Evolutionary conservation across 2,113 vertebrate species (phyloP).

Genomic region (Podarcis cretensis): DNA sequence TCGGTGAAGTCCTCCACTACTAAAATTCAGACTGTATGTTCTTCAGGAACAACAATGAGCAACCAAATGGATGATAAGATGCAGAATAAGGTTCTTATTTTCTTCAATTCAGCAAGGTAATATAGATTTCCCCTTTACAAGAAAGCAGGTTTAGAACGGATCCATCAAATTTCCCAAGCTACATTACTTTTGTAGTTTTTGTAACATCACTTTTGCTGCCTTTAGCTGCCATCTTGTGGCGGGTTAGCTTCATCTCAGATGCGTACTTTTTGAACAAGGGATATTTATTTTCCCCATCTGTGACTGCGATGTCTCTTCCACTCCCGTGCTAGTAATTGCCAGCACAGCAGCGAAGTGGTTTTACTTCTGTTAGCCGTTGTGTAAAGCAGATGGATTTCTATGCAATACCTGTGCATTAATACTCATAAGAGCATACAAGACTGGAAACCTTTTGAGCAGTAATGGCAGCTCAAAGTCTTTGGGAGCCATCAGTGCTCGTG

Average conservation of each 20-base stretch:
- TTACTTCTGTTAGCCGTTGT: neutral
- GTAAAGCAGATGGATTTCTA: neutral
- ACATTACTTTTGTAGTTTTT: too few relatives aligned
- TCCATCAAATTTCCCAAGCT: neutral
- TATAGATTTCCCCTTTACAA: neutral
- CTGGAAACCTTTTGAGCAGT: constrained; percentile 1
- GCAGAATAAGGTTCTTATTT: neutral
- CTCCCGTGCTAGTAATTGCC: neutral
- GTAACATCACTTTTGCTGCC: constrained; percentile 32
- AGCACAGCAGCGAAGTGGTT: neutral
- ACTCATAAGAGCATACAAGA: constrained; percentile 17
- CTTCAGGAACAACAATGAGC: neutral
- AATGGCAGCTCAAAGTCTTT: neutral
- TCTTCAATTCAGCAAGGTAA: neutral
- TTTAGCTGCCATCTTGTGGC: constrained; percentile 72
- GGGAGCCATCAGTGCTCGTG: neutral
- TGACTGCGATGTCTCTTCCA: neutral
- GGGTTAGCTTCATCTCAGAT: constrained; percentile 57
- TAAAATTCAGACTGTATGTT: neutral
- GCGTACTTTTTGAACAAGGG: neutral
- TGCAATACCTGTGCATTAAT: neutral
- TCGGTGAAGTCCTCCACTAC: neutral
- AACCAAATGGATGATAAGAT: neutral
- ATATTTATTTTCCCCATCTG: neutral
- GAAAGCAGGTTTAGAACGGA: neutral